phyloP scores from a whole-genome alignment of 2,888 invertebrate genomes.

The Calameuta pallipes region DNA sequence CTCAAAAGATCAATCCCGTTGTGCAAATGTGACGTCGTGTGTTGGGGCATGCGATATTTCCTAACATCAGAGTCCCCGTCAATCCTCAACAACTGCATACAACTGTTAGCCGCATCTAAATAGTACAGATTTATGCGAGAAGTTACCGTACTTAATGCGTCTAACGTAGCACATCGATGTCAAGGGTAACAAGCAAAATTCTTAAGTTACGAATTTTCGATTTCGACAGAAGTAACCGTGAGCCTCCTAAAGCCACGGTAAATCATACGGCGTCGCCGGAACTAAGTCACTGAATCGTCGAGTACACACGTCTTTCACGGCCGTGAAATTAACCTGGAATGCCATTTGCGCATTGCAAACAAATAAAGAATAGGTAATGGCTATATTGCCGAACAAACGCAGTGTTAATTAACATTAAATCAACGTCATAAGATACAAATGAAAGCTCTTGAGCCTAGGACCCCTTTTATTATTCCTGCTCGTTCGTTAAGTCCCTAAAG shows the following conservation, averaged over 20 bases:
- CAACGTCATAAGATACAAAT: too few species aligned
- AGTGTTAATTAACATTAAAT: neutral
- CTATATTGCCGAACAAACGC: neutral
- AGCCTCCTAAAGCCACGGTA: neutral
- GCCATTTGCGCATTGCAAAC: neutral
- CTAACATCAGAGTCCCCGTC: neutral
- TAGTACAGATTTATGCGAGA: neutral
- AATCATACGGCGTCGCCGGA: constrained; percentile 25
- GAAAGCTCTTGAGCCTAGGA: neutral
- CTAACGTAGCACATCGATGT: neutral
- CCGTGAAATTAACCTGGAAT: constrained; percentile 23
- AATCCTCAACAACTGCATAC: neutral
- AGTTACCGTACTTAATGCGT: neutral
- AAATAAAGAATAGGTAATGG: neutral
- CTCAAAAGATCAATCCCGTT: neutral
- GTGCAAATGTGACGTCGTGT: neutral
- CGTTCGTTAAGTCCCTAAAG: neutral
- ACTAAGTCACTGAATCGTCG: constrained; percentile 36
- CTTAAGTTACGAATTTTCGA: neutral
- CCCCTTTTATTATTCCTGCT: neutral
- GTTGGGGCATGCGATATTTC: neutral
- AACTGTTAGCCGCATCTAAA: neutral
- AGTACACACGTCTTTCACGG: constrained; percentile 23
- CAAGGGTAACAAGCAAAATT: neutral
- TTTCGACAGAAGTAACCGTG: neutral